Conservation (phyloP, 1,140 invertebrate genomes). For the Sitobion miscanthi region DNA sequence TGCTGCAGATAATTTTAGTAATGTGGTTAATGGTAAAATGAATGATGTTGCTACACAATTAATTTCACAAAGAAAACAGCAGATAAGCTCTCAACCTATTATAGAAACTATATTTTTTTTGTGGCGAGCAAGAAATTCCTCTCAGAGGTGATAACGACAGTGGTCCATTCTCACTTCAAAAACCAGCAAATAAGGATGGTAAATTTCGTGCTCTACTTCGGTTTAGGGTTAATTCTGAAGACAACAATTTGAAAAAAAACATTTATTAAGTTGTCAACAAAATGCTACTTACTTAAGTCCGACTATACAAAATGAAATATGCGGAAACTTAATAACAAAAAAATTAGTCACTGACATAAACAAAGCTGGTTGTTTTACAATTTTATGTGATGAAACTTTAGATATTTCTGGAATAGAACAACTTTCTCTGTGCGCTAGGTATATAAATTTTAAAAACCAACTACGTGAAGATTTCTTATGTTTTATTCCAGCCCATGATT, state of each 20-base stretch:
- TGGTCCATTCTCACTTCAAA: too few relatives aligned
- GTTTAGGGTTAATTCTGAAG: too few relatives aligned
- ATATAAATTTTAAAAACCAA: conserved; percentile 58
- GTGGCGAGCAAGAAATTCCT: too few relatives aligned
- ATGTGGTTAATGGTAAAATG: background rate
- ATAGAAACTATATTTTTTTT: background rate
- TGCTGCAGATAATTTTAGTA: background rate
- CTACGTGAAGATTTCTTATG: conserved; percentile 60
- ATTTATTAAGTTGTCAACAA: too few relatives aligned
- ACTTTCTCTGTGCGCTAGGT: conserved; percentile 60
- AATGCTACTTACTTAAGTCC: background rate
- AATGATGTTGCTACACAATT: background rate
- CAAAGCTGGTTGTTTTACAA: background rate
- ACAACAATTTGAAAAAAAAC: too few relatives aligned
- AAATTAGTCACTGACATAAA: background rate
- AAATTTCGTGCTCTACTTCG: too few relatives aligned
- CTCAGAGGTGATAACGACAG: too few relatives aligned
- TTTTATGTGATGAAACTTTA: conserved; percentile 58
- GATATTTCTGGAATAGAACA: conserved; percentile 61
- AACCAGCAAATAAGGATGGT: too few relatives aligned
- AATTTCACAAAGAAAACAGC: background rate
- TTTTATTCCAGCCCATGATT: conserved; percentile 59
- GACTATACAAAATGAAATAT: background rate
- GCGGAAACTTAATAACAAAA: background rate
- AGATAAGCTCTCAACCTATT: background rate